Conservation (phyloP, 2,797 vertebrate species). For the Sebastes hubbsi region DNA sequence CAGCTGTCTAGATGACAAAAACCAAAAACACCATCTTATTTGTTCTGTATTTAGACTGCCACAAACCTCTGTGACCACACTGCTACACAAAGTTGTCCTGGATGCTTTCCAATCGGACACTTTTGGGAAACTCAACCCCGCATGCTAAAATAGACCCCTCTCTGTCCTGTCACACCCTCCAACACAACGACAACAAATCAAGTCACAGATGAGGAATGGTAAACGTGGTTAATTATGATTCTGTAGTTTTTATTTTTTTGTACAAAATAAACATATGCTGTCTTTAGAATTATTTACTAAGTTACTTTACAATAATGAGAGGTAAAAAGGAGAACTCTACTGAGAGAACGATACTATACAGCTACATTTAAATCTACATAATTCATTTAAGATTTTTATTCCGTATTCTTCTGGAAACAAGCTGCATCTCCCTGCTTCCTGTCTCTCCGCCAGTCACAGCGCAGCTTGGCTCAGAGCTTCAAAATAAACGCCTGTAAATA, state of each 20-base stretch:
- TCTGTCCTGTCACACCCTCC: slow-evolving; percentile 15
- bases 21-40: neutral
- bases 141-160: slow-evolving; percentile 21
- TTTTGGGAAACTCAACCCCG: slow-evolving; percentile 1
- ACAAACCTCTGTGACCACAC: neutral
- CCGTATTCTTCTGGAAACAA: slow-evolving; percentile 46
- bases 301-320: slow-evolving; percentile 77
- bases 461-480: slow-evolving; percentile 65
- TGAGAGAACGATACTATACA: slow-evolving; percentile 60
- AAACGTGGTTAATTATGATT: slow-evolving; percentile 69
- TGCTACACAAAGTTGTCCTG: neutral
- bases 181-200: slow-evolving; percentile 54
- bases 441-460: slow-evolving; percentile 40
- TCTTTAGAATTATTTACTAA: slow-evolving; percentile 75
- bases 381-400: slow-evolving; percentile 39
- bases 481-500: slow-evolving; percentile 62
- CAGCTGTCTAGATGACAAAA: slow-evolving; percentile 8
- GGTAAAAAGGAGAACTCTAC: slow-evolving; percentile 71
- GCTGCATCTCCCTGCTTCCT: slow-evolving; percentile 45
- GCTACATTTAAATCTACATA: slow-evolving; percentile 70
- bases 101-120: slow-evolving; percentile 14
- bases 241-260: slow-evolving; percentile 60
- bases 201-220: slow-evolving; percentile 69
- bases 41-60: slow-evolving; percentile 5
- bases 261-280: slow-evolving; percentile 79